phyloP scores from a whole-genome alignment of 2,888 invertebrate genomes.

The Amphipoea oculea region DNA sequence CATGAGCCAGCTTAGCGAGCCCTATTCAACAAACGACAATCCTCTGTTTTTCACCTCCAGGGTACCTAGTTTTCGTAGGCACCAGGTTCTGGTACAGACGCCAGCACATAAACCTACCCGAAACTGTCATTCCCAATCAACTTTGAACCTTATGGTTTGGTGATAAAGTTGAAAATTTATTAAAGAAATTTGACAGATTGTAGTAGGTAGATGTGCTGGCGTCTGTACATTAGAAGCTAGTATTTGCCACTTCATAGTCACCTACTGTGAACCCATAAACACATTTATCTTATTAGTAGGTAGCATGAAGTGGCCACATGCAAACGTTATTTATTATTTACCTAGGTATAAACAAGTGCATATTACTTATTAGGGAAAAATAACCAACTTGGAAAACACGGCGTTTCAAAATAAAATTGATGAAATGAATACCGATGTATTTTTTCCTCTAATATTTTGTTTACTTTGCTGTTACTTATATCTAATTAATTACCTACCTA shows the following conservation, averaged over 20 bases:
- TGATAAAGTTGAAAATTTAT: no score
- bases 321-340: constrained; percentile 27
- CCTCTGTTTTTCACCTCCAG: neutral
- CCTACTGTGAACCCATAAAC: neutral
- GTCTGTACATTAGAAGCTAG: neutral
- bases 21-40: neutral
- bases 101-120: no score
- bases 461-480: constrained; percentile 4
- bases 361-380: constrained; percentile 24
- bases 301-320: constrained; percentile 13
- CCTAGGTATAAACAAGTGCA: constrained; percentile 20
- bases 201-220: no score
- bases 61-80: neutral
- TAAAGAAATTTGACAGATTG: no score
- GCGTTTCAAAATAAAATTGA: constrained; percentile 21
- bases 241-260: neutral
- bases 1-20: neutral
- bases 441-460: constrained; percentile 42
- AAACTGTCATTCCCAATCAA: no score
- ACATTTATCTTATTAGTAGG: constrained; percentile 25
- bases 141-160: no score
- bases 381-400: constrained; percentile 37
- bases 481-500: neutral
- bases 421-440: constrained; percentile 13
- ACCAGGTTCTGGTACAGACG: neutral